These are phyloP conservation scores for Oligia fasciuncula DNA, from an alignment of 2,888 invertebrate genomes.

Conservation along the genomic window DNA sequence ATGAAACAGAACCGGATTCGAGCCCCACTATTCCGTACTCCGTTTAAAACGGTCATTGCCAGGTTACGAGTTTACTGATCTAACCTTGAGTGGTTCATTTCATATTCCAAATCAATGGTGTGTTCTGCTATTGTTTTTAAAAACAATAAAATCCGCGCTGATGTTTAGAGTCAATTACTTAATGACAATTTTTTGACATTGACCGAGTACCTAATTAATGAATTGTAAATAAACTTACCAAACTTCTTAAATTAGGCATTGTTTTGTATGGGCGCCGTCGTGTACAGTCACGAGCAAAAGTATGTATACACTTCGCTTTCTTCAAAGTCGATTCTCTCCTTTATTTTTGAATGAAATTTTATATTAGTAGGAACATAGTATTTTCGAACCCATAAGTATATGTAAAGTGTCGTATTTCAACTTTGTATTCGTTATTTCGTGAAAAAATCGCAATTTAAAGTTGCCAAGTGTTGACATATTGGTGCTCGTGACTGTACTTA, in stretches of 20 bases:
- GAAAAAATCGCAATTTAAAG: no score
- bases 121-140: slow-evolving; percentile 70
- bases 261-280: slow-evolving; percentile 9
- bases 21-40: slow-evolving; percentile 50
- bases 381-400: no score
- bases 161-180: slow-evolving; percentile 18
- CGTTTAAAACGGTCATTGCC: slow-evolving; percentile 72
- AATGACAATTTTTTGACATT: slow-evolving; percentile 41
- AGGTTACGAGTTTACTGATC: slow-evolving; percentile 63
- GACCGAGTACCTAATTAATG: slow-evolving; percentile 46
- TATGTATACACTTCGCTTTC: no score
- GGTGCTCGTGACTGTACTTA: no score
- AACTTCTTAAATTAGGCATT: slow-evolving; percentile 35
- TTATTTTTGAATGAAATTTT: no score
- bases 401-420: no score
- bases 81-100: slow-evolving; percentile 68
- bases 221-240: slow-evolving; percentile 37
- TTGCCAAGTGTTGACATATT: no score
- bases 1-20: slow-evolving; percentile 67
- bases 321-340: no score
- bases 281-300: no score
- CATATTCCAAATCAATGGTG: slow-evolving; percentile 69
- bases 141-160: slow-evolving; percentile 67
- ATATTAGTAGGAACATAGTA: no score
- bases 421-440: no score